Evolutionary conservation across 23 tunicate species (phyloP), one percentile per base, ranked within the genome.

Genomic region (Trididemnum nubilum): DNA sequence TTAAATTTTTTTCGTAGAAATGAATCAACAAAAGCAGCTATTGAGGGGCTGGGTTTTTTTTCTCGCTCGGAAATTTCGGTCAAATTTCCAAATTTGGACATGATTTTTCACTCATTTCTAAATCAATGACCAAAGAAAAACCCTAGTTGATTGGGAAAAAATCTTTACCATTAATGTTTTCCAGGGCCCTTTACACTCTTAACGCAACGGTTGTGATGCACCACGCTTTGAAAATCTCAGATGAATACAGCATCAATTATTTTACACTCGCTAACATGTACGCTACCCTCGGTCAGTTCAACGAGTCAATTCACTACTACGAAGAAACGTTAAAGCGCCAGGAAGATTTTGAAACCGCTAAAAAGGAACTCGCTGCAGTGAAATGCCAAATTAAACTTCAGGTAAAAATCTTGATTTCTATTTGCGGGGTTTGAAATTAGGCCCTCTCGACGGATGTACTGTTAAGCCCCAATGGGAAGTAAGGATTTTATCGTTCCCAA

Each of bases 141-240:
- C n/a, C n/a, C n/a, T n/a, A n/a, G n/a, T n/a, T n/a, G n/a, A n/a
- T n/a, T n/a, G n/a, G n/a, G n/a, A n/a, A n/a, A n/a, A n/a, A n/a
- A n/a, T n/a, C n/a, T n/a, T n/a, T n/a, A n/a, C n/a, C n/a, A n/a
- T 44, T 44, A 44, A 15, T 77, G 2, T 32, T 58, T 64, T 54
- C 29, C 84, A 93, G 98, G 84, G 87, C 89, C 21, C 87, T 71
- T 31, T 95, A 82, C 83, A 82, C 96, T 2, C n/a, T 64, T 21
- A 95, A 95, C 63, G 99, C 99, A 24, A 86, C 99, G 27, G 89
- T 87, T 2, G 84, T 95, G 23, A 57, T 95, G 87, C 84, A 65
- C 15, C 83, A 86, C 52, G 99, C 96, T 3, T 54, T 90, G 72
- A 91, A 95, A 33, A 79, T 90, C 34, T 95, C 95, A 0, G 85